Base-by-base conservation (phyloP, 1,140 invertebrate genomes). In the Hyles vespertilio region DNA sequence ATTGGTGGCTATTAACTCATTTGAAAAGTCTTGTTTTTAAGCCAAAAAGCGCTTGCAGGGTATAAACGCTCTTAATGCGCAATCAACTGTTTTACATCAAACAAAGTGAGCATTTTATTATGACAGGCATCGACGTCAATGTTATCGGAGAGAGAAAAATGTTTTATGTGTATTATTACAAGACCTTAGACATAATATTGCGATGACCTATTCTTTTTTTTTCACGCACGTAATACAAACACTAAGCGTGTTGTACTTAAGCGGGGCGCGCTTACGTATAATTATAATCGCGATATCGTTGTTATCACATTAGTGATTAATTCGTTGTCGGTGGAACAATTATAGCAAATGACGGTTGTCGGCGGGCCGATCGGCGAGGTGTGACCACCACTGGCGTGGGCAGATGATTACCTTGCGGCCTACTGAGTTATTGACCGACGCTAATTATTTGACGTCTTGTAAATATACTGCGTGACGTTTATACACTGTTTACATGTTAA, bases 301-400 rank as follows among this genome's bases (percentile, higher is more conserved):
- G 70, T 74, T 80, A 80, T 82, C 80, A 74, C 70, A 77, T 80
- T 79, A 72, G 72, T 85, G 77, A 87, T 87, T 85, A 85, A 83
- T 83, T 75, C 70, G 73, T 79, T 82, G 73, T 74, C 69, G 59
- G 79, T 74, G 46, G 61, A 73, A 73, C 72, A 82, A 84, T 87
- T 85, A 84, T 69, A 51, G 68, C 64, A 79, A 78, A 78, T 78
- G 73, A 79, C 66, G 65, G 72, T 63, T 70, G 73, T 78, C 71
- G 65, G 60, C 57, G 56, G 59, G 56, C 59, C 61, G 68, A 3
- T 50, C 68, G 60, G 34, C 72, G 74, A 76, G 70, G 74, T 80
- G 79, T 78, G 77, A 78, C 72, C 69, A 67, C 66, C 60, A 59
- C 54, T 53, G 53, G 64, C 62, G 67, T 69, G 65, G 70, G 55